phyloP scores from a whole-genome alignment of 2,797 vertebrate genomes.

The Melanotaenia trifasciata region DNA sequence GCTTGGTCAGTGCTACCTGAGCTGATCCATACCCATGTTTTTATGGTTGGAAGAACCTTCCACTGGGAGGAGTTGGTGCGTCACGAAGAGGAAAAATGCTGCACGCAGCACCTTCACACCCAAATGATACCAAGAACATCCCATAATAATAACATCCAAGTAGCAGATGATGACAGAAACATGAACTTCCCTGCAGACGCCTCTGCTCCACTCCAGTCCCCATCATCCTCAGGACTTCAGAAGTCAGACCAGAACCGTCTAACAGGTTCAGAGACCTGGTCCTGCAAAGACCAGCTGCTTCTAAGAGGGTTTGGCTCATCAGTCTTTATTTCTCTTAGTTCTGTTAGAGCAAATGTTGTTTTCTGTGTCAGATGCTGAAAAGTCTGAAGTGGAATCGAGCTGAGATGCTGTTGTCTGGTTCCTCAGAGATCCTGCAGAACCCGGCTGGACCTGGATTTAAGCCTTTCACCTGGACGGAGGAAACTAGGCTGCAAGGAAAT shows the following conservation, averaged over 20 bases:
- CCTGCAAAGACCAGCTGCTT: background rate
- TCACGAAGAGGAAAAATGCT: constrained; percentile 3
- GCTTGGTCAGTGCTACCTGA: too few relatives aligned
- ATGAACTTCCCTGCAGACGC: background rate
- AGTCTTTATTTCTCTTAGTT: background rate
- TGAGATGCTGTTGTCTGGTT: background rate
- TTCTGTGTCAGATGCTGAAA: background rate
- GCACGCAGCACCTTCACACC: constrained; percentile 30
- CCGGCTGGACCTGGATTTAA: background rate
- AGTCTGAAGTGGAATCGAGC: constrained; percentile 9
- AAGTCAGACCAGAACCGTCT: too few relatives aligned
- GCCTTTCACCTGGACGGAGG: constrained; percentile 1
- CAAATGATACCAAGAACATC: background rate
- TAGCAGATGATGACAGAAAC: background rate
- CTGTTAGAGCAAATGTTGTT: background rate
- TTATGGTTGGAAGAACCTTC: too few relatives aligned
- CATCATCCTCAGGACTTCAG: too few relatives aligned
- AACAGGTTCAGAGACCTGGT: background rate
- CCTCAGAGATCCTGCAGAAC: background rate
- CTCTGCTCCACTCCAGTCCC: too few relatives aligned
- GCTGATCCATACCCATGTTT: too few relatives aligned
- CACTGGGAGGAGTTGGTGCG: too few relatives aligned
- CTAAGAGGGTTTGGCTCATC: background rate
- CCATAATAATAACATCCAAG: constrained; percentile 19
- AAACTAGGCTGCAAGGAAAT: background rate